phyloP scores from a whole-genome alignment of 2,888 invertebrate species.

The Acronicta psi region DNA sequence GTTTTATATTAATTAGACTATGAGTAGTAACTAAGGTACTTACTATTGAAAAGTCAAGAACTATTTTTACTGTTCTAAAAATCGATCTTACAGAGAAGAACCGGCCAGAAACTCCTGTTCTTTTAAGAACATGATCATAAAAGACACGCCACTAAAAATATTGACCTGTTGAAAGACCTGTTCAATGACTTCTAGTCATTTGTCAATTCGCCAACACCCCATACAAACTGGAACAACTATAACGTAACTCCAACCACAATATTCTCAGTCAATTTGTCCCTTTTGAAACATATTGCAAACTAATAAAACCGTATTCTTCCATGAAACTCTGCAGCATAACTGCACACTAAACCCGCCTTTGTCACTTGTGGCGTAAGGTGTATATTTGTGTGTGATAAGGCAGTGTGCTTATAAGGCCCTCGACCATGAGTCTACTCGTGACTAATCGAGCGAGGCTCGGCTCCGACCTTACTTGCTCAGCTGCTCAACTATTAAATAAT shows the following conservation, averaged over 20 bases:
- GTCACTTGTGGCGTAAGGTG: background rate
- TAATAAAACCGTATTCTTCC: slow-evolving; percentile 35
- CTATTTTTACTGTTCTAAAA: too few relatives aligned
- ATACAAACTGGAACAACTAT: background rate
- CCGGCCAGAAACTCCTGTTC: too few relatives aligned
- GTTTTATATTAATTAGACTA: too few relatives aligned
- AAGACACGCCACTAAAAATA: too few relatives aligned
- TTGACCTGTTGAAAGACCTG: too few relatives aligned
- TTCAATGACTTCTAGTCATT: too few relatives aligned
- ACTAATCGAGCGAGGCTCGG: slow-evolving; percentile 58
- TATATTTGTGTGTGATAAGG: slow-evolving; percentile 22
- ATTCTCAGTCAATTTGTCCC: slow-evolving; percentile 33
- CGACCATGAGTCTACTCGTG: slow-evolving; percentile 54
- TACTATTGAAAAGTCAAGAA: too few relatives aligned
- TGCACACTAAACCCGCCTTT: slow-evolving; percentile 10
- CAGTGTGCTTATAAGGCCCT: slow-evolving; percentile 48
- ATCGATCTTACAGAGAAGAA: too few relatives aligned
- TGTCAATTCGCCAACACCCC: too few relatives aligned
- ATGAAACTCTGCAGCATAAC: slow-evolving; percentile 2
- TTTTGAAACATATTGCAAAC: slow-evolving; percentile 42
- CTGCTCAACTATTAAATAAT: slow-evolving; percentile 54
- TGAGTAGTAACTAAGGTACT: too few relatives aligned
- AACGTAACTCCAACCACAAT: slow-evolving; percentile 4
- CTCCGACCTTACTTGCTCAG: slow-evolving; percentile 54
- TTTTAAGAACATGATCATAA: too few relatives aligned